Base-by-base conservation (phyloP, 2,888 invertebrate genomes). In the Eupithecia pulchellata region DNA sequence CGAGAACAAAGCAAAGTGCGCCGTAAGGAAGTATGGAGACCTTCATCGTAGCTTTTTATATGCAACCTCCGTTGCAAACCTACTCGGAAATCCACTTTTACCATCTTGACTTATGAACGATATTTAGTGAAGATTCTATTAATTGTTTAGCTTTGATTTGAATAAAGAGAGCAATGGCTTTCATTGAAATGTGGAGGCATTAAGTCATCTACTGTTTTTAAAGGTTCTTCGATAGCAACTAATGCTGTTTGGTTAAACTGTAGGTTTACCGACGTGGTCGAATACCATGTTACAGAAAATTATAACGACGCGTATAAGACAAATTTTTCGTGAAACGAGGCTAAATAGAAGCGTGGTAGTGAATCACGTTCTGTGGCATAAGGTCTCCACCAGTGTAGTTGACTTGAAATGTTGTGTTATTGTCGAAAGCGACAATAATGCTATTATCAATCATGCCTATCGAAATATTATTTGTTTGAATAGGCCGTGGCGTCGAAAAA, bases 11-110 rank as follows among this genome's bases (percentile, higher is more conserved):
- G 73, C 27, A 88, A 62, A 0, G 84, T 83, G 1, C 73, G 65
- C 2, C 86, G 77, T 9, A 86, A 72, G 0, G 83, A 78, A 0
- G 80, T 72, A 66, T 88, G 84, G 2, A 89, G 68, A 0, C 85
- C 85, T 42, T 74, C 73, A 4, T 78, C 72, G 9, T 66, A 66
- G n/a, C 67, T 81, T 1, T 52, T 36, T 13, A 71, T 52, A 3
- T 68, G 68, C 34, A 77, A 42, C 30, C 62, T 72, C 13, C 64
- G 52, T 25, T 74, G 67, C 4, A 58, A 47, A 25, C 36, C 34
- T 1, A 29, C 27, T 39, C 63, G 63, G 6, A 68, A 32, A 20
- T 68, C 34, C n/a, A 66, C 39, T 60, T 62, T 75, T 2, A 55
- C 13, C 69, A 70, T 70, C 30, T 69, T 55, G n/a, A 14, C 14